These are phyloP conservation scores for Orthonychiurus folsomi DNA, from an alignment of 2,888 invertebrate species.

Conservation along the genomic window DNA sequence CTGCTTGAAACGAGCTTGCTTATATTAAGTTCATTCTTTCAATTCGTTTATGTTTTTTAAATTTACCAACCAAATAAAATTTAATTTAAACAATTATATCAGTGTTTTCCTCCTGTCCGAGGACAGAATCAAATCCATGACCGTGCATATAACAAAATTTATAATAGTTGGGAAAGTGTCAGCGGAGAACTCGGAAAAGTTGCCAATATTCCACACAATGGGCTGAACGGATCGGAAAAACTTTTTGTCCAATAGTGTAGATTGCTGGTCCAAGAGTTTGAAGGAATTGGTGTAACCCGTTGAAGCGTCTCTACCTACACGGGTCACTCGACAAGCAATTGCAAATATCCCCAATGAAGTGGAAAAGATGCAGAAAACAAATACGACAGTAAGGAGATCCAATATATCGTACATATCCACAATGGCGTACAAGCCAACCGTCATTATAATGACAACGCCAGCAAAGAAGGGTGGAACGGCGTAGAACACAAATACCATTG, in stretches of 20 bases:
- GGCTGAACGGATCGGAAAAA: neutral
- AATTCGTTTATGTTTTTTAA: too few relatives aligned
- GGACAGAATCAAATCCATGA: too few relatives aligned
- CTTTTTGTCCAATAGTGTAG: neutral
- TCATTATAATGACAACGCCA: neutral
- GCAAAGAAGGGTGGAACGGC: neutral
- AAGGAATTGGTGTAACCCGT: neutral
- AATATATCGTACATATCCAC: neutral
- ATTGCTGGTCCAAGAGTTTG: neutral
- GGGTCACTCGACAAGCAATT: neutral
- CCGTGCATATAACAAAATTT: too few relatives aligned
- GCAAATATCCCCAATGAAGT: neutral
- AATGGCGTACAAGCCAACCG: neutral
- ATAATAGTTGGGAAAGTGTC: too few relatives aligned
- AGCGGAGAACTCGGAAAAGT: too few relatives aligned
- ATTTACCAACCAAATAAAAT: too few relatives aligned
- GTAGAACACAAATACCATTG: neutral
- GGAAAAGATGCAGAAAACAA: neutral
- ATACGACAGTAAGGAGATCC: neutral
- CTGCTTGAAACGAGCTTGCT: too few relatives aligned
- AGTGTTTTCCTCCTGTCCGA: too few relatives aligned
- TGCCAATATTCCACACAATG: too few relatives aligned
- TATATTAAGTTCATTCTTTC: too few relatives aligned
- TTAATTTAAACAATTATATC: too few relatives aligned
- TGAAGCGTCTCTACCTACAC: too few relatives aligned